Base-by-base conservation (phyloP, 2,113 vertebrate species). In the Vireo altiloquus region DNA sequence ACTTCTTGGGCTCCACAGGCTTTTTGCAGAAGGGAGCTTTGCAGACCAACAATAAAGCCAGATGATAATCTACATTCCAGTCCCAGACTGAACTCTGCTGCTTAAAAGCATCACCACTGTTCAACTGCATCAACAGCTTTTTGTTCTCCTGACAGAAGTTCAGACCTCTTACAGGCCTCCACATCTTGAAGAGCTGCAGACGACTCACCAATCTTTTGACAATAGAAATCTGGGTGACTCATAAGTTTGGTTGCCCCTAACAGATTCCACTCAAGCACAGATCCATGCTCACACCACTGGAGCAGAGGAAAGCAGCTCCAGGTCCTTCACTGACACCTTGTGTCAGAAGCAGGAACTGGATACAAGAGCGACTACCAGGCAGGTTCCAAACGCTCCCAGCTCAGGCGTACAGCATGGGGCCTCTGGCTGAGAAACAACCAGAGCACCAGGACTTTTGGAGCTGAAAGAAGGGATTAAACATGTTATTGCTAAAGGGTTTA, bases 321-420 rank as follows among this genome's bases (percentile, higher is more conserved):
- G 63, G 83, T 59, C 94, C 89, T 92, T 78, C 92, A 90, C 92
- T 96, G 96, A 97, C 96, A 95, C 64, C 96, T 94, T 63, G 94
- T 68, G 96, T 94, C 80, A 81, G 82, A 90, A 92, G 64, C 56
- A 87, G 82, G 94, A 94, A 97, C 6, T 81, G 72, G 76, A 56
- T 23, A 16, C 37, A 44, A 37, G 30, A 47, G 66, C 27, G 22
- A 68, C 11, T 3, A 3, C 27, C 76, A 28, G 22, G 46, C 37
- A 57, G 39, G 22, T 12, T 57, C 68, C 56, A 50, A 53, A 35
- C 0, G 0, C 31, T 5, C 2, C 50, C 47, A 63, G 50, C 39
- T 54, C 37, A 9, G 27, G 30, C 2, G 13, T 2, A 16, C 19
- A 42, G 50, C 42, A 27, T 44, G 33, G n/a, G 46, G n/a, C 30